These are phyloP conservation scores for Zygothrica quintamaculata DNA, from an alignment of 2,888 invertebrate genomes.

Conservation along the genomic window DNA sequence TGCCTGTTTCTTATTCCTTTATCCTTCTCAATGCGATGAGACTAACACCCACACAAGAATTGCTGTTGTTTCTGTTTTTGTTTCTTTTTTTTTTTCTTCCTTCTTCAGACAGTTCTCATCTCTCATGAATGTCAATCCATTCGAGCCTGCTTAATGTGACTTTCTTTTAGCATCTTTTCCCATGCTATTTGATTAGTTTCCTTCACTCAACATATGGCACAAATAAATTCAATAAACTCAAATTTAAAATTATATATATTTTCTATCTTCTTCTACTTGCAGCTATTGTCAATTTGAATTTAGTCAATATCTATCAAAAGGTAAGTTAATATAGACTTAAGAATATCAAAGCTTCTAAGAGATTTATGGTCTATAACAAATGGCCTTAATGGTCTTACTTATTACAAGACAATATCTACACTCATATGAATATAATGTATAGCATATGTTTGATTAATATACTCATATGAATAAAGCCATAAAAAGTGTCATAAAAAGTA, in stretches of 20 bases:
- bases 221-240: neutral
- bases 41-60: conserved; percentile 17
- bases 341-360: neutral
- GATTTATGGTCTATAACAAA: too few relatives aligned
- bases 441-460: neutral
- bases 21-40: conserved; percentile 7
- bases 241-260: neutral
- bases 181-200: conserved; percentile 23
- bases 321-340: neutral
- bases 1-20: conserved; percentile 58
- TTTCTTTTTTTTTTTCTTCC: conserved; percentile 3
- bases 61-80: conserved; percentile 13
- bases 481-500: conserved; percentile 5
- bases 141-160: conserved; percentile 66
- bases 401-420: too few relatives aligned
- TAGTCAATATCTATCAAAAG: neutral
- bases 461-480: conserved; percentile 2
- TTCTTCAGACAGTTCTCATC: conserved; percentile 50
- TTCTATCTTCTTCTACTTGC: neutral
- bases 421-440: too few relatives aligned
- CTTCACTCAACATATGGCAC: neutral
- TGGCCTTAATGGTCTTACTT: too few relatives aligned
- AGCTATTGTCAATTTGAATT: neutral
- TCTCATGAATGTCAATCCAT: conserved; percentile 47
- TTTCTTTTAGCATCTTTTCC: conserved; percentile 35